Conservation (phyloP, 2,797 vertebrate species). For the Trichosurus vulpecula region DNA sequence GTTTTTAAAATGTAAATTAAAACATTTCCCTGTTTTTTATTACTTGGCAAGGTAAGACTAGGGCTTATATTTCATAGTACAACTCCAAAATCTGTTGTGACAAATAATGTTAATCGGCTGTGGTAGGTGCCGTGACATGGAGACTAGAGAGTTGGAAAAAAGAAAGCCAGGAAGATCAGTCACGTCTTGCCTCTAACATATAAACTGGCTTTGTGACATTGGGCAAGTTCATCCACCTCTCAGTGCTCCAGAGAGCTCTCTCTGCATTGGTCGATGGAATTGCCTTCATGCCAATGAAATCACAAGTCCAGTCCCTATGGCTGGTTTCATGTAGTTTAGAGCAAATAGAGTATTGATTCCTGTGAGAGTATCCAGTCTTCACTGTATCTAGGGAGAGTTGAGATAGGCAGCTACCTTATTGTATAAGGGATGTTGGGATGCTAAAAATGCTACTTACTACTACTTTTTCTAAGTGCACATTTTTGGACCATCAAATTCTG, state of each 20-base stretch:
- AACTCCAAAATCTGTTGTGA: background rate
- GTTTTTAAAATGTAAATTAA: background rate
- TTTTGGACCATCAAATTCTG: background rate
- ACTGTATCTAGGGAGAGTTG: background rate
- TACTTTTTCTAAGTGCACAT: background rate
- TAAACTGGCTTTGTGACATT: background rate
- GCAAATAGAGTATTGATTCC: background rate
- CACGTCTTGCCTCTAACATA: background rate
- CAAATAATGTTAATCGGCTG: background rate
- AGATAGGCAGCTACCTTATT: background rate
- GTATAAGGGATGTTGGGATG: background rate
- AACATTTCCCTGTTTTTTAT: background rate
- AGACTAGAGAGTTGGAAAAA: background rate
- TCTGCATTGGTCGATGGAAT: background rate
- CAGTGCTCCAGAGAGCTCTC: background rate
- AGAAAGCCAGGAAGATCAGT: background rate
- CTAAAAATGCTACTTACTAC: background rate
- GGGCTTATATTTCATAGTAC: background rate
- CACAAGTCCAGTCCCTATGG: background rate
- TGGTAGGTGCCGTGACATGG: background rate
- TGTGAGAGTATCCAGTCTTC: background rate
- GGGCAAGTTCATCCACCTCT: background rate
- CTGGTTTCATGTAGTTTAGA: no score
- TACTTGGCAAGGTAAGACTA: background rate
- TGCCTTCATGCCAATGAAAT: background rate